Conservation (phyloP, 2,888 invertebrate genomes). For the Gymnosoma rotundatum region DNA sequence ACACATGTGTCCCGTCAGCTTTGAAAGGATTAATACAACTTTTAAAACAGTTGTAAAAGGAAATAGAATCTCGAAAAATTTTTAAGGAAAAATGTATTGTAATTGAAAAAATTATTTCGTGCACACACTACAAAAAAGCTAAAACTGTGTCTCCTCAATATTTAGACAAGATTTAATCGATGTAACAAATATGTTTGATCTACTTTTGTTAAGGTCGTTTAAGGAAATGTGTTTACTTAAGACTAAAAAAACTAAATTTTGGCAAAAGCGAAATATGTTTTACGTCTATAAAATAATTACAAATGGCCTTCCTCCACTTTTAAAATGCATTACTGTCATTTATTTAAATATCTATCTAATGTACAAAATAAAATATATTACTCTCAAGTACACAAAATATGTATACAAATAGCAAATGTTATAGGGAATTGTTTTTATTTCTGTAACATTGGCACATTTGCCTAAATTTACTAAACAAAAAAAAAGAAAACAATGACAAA, state of each 20-base stretch:
- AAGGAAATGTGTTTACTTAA: constrained; percentile 28
- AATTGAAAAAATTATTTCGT: background rate
- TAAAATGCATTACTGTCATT: constrained; percentile 36
- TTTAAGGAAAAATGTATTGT: background rate
- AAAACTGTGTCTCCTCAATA: background rate
- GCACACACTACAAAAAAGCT: background rate
- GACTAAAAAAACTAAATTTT: constrained; percentile 19
- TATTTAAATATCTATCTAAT: constrained; percentile 33
- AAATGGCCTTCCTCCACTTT: constrained; percentile 22
- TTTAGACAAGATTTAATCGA: background rate
- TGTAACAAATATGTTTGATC: constrained; percentile 21
- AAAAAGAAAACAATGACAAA: constrained; percentile 41
- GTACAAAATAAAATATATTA: constrained; percentile 21
- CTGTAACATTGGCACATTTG: constrained; percentile 64
- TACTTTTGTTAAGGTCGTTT: constrained; percentile 46
- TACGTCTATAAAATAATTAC: background rate
- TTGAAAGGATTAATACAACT: too few species aligned
- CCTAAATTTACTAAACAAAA: background rate
- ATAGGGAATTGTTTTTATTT: constrained; percentile 35
- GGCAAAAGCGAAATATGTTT: constrained; percentile 7
- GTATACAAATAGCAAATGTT: constrained; percentile 54
- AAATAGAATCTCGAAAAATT: too few species aligned
- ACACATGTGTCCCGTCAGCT: too few species aligned
- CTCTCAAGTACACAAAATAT: background rate
- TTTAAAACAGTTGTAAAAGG: too few species aligned